These are phyloP conservation scores for Rhagonycha fulva DNA, from an alignment of 2,888 invertebrate species.

Conservation along the genomic window DNA sequence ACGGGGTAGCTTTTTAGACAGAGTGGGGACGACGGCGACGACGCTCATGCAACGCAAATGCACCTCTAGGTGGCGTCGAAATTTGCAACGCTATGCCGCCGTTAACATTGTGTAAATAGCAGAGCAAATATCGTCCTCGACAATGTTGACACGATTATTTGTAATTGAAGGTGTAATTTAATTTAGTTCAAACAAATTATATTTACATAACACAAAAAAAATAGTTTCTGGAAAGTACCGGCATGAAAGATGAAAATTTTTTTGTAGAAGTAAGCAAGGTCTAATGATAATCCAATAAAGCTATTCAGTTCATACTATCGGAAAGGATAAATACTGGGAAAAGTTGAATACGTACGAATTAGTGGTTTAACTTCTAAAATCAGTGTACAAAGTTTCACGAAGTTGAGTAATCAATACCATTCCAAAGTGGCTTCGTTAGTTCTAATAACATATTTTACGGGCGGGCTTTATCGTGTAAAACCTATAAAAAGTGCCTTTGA, in stretches of 20 bases:
- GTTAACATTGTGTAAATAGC: conserved; percentile 3
- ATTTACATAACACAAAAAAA: background rate
- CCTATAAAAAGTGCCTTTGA: background rate
- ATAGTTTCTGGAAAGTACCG: background rate
- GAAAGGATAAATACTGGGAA: background rate
- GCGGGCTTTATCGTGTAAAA: background rate
- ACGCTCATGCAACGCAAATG: conserved; percentile 6
- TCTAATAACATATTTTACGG: background rate
- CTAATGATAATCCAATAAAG: background rate
- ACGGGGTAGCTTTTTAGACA: conserved; percentile 6
- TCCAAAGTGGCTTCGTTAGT: background rate
- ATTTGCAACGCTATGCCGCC: conserved; percentile 6
- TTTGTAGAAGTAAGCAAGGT: background rate
- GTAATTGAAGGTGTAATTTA: background rate
- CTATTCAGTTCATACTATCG: background rate
- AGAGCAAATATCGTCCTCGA: background rate
- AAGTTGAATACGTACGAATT: background rate
- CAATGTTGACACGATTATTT: background rate
- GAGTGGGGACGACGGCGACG: conserved; percentile 5
- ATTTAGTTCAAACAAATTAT: background rate
- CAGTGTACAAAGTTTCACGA: background rate
- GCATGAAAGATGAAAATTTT: too few species aligned
- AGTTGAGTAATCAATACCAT: background rate
- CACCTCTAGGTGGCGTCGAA: conserved; percentile 9
- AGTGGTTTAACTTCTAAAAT: background rate